A percentile compares a stretch with the other conserved stretches of the same genome.
Evolutionary conservation across 2,888 invertebrate genomes (phyloP).

Genomic region (Lasioglossum morio): DNA sequence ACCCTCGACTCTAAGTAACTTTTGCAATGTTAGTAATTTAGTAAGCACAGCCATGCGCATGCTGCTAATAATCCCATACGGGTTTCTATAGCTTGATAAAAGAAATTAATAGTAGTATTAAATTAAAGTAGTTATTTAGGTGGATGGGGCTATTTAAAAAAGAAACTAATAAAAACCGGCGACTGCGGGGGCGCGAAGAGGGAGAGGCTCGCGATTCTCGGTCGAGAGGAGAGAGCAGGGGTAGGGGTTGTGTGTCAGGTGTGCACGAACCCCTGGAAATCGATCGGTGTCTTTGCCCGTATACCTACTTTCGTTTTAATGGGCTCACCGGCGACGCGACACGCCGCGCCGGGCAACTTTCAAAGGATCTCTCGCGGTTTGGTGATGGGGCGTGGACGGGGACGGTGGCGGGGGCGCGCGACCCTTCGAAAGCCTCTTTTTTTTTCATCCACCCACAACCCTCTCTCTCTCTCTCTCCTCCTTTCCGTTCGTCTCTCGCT

Average conservation of each 20-base stretch:
- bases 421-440: slow-evolving; percentile 17
- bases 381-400: background rate
- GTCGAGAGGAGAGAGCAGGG: slow-evolving; percentile 31
- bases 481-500: background rate
- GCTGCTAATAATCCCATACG: no score
- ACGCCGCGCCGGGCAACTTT: slow-evolving; percentile 13
- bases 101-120: no score
- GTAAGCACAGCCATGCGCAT: no score
- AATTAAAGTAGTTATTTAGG: no score
- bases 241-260: slow-evolving; percentile 8
- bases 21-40: no score
- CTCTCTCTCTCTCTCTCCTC: background rate
- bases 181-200: background rate
- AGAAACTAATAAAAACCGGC: background rate
- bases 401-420: background rate
- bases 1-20: no score
- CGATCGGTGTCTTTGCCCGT: slow-evolving; percentile 53
- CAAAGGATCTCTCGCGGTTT: slow-evolving; percentile 35
- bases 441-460: background rate
- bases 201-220: slow-evolving; percentile 28
- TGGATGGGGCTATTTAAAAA: no score
- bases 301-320: slow-evolving; percentile 51
- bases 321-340: background rate
- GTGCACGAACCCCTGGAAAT: slow-evolving; percentile 38
- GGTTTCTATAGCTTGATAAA: no score